Percentiles rank a stretch among this genome's conserved stretches.
These are phyloP conservation scores for Beaufortia kweichowensis DNA, from an alignment of 2,113 vertebrate genomes.

Conservation along the genomic window DNA sequence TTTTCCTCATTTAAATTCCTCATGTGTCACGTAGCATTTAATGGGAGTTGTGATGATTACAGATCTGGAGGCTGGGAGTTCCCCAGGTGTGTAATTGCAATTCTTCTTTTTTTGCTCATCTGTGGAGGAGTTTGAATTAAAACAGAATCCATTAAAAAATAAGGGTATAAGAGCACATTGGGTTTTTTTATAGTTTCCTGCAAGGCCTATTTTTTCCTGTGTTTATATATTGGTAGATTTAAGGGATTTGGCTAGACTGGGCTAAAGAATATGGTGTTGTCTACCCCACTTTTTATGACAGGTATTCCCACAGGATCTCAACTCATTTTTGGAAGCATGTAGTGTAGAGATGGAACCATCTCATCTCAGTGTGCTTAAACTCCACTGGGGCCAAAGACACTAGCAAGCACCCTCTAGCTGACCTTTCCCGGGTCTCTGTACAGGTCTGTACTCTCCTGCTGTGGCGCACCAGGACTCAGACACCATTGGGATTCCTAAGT, in stretches of 20 bases:
- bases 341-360: constrained; percentile 74
- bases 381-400: constrained; percentile 37
- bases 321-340: constrained; percentile 77
- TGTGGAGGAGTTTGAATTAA: constrained; percentile 58
- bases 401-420: constrained; percentile 75
- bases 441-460: constrained; percentile 67
- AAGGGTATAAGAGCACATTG: constrained; percentile 42
- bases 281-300: constrained; percentile 76
- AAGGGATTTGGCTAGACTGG: constrained; percentile 44
- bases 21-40: constrained; percentile 28
- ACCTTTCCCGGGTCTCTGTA: constrained; percentile 71
- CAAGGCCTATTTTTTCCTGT: not conserved
- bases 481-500: constrained; percentile 50
- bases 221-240: constrained; percentile 56
- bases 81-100: constrained; percentile 70
- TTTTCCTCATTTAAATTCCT: constrained; percentile 36
- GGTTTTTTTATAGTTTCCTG: constrained; percentile 7
- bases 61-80: constrained; percentile 58
- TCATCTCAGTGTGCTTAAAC: constrained; percentile 65
- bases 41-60: constrained; percentile 60
- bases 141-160: constrained; percentile 62
- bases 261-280: constrained; percentile 25
- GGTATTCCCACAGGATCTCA: constrained; percentile 77
- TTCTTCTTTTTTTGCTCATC: constrained; percentile 55
- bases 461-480: constrained; percentile 34